Evolutionary conservation across 2,888 invertebrate genomes (phyloP), one percentile per base, ranked within the genome.

Genomic region (Scotopteryx bipunctaria): DNA sequence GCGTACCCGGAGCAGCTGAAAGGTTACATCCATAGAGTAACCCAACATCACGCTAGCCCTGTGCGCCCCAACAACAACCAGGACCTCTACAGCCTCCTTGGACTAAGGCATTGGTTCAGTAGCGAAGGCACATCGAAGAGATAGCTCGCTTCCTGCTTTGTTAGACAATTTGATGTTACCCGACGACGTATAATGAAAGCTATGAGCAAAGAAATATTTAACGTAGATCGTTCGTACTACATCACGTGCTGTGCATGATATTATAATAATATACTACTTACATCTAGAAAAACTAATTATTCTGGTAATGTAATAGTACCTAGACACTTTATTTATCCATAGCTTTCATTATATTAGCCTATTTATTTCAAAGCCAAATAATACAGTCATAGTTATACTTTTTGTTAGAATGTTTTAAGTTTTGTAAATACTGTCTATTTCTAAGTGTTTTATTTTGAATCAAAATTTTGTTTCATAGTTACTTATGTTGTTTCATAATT

Each of bases 311-410:
- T 29, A 21, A 27, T 54, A 23, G 9, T 29, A 29, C 33, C 35
- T 36, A 29, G 23, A 23, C 16, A 13, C 25, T 35, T 57, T 27
- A 25, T 27, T 71, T 77, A 50, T 72, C 77, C 83, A 84, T 87
- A 83, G 89, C 88, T 86, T 87, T 85, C 86, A 85, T 73, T 86
- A 86, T 86, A 88, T 83, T 80, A 85, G 80, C 81, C 81, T 87
- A 90, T 88, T 89, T 87, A 89, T 90, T 87, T 84, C 81, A 86
- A 89, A 89, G 85, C 90, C 90, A 90, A 90, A 90, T 88, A 90
- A 83, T 87, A 89, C 84, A 90, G 89, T 90, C 90, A 90, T 90
- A 90, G 83, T 80, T 77, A 77, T 78, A 78, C 66, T 78, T 78
- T 86, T 84, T 84, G 76, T 83, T 85, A 86, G 81, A n/a, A 69